Evolutionary conservation across 2,113 vertebrate genomes (phyloP).

Genomic region (Rynchops niger): DNA sequence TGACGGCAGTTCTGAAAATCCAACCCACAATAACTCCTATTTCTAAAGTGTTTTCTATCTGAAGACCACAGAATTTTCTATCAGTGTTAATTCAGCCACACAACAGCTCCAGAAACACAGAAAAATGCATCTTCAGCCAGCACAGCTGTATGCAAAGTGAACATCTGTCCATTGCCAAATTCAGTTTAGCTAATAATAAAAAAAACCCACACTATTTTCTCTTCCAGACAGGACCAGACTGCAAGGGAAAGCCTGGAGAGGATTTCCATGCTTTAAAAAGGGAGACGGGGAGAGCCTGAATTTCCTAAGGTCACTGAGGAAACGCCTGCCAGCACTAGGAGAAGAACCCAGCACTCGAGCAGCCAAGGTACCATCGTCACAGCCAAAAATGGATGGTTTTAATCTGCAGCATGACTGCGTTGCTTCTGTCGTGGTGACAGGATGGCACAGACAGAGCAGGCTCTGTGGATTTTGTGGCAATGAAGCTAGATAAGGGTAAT

Average conservation of each 20-base stretch:
- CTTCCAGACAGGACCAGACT: constrained; percentile 29
- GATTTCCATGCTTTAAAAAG: constrained; percentile 46
- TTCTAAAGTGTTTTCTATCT: constrained; percentile 38
- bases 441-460: neutral
- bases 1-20: constrained; percentile 21
- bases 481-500: neutral
- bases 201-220: neutral
- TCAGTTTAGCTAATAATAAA: constrained; percentile 57
- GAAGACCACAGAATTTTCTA: constrained; percentile 19
- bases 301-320: constrained; percentile 25
- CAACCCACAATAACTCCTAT: neutral
- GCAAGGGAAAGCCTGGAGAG: constrained; percentile 33
- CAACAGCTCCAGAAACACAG: constrained; percentile 33
- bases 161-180: constrained; percentile 67
- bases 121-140: constrained; percentile 54
- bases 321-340: rapidly evolving
- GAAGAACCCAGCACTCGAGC: neutral
- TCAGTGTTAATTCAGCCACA: constrained; percentile 16
- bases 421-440: neutral
- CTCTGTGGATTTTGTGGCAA: neutral
- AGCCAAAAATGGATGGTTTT: neutral
- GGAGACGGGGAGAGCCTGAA: constrained; percentile 7
- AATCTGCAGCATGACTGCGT: neutral
- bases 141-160: constrained; percentile 70
- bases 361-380: neutral